Percentiles rank a stretch among this genome's conserved stretches.
Conservation (phyloP, 2,113 vertebrate genomes). For the Diphyllodes magnificus region DNA sequence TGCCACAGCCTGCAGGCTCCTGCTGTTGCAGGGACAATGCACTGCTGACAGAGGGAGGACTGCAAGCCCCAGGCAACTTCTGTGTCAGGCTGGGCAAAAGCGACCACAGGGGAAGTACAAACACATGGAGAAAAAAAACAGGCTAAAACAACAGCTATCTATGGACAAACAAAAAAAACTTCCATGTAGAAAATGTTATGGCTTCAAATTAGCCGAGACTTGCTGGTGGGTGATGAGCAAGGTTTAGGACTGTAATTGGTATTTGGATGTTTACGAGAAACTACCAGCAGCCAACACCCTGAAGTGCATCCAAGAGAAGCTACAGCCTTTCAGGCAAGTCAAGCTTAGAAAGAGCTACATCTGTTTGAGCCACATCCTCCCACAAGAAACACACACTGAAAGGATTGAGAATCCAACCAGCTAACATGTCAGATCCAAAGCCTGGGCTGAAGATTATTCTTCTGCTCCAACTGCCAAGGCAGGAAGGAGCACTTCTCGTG, state of each 20-base stretch:
- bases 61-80: neutral
- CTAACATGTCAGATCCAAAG: neutral
- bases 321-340: neutral
- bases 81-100: neutral
- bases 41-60: neutral
- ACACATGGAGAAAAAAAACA: neutral
- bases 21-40: fast-evolving
- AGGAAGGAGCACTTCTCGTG: neutral
- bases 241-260: neutral
- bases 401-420: neutral
- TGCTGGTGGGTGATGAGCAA: neutral
- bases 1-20: neutral
- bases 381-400: neutral
- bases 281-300: neutral
- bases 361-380: neutral
- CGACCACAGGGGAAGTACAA: neutral
- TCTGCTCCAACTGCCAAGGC: constrained; percentile 24
- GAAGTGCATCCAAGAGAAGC: neutral
- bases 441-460: neutral
- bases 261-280: neutral
- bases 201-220: constrained; percentile 34
- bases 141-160: neutral
- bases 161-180: neutral
- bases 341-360: neutral
- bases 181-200: constrained; percentile 6